Conservation (phyloP, 2,797 vertebrate species). For the Miichthys miiuy region DNA sequence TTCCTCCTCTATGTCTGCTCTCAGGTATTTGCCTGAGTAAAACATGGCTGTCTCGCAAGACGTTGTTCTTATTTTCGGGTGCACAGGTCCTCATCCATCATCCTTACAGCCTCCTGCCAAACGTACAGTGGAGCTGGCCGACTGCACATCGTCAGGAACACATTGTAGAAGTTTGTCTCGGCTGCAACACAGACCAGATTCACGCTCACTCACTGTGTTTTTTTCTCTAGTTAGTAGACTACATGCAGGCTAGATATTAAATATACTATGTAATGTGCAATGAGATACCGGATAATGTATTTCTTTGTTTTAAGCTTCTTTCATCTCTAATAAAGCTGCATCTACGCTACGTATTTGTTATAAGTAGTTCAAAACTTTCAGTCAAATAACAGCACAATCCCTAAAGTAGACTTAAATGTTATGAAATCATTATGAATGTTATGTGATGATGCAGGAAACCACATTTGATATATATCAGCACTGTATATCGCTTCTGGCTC, state of each 20-base stretch:
- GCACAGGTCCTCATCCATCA: conserved; percentile 74
- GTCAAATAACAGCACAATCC: not conserved
- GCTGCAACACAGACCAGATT: conserved; percentile 35
- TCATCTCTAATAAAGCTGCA: conserved; percentile 15
- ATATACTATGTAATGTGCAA: too few relatives aligned
- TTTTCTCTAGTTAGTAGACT: not conserved
- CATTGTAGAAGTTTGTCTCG: conserved; percentile 55
- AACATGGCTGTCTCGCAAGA: conserved; percentile 63
- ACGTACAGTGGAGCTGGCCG: conserved; percentile 47
- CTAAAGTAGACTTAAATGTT: not conserved
- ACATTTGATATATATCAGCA: conserved; percentile 46
- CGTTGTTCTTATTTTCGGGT: conserved; percentile 64
- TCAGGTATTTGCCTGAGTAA: conserved; percentile 56
- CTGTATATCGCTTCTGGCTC: conserved; percentile 21
- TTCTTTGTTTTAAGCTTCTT: not conserved
- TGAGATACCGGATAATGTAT: not conserved
- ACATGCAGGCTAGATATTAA: not conserved
- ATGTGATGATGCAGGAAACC: conserved; percentile 34
- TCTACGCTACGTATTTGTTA: not conserved
- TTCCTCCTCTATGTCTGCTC: conserved; percentile 55
- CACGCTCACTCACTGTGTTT: not conserved
- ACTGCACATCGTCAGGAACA: conserved; percentile 65
- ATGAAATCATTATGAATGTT: conserved; percentile 9
- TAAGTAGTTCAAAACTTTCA: conserved; percentile 10
- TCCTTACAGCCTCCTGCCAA: conserved; percentile 76